These are phyloP conservation scores for Danaus chrysippus DNA, from an alignment of 2,888 invertebrate species.

Conservation along the genomic window DNA sequence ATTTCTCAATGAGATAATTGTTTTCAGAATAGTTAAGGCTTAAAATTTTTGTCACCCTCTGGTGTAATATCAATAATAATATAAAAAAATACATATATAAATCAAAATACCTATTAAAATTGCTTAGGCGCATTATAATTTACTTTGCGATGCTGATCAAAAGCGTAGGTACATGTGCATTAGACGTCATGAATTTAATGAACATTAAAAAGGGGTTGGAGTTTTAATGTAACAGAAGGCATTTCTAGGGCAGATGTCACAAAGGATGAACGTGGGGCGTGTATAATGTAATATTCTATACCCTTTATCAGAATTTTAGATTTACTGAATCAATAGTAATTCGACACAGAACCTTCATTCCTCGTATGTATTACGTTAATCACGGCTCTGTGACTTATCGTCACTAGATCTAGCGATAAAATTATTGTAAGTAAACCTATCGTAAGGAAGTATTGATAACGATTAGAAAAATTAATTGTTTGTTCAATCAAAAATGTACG, in stretches of 20 bases:
- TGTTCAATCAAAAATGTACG: too few relatives aligned
- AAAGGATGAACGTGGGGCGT: conserved; percentile 40
- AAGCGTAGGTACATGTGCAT: conserved; percentile 12
- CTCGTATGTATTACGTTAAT: conserved; percentile 48
- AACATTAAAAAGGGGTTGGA: conserved; percentile 49
- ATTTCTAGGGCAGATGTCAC: conserved; percentile 54
- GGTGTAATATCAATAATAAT: neutral
- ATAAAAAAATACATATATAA: neutral
- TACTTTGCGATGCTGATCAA: neutral
- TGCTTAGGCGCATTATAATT: neutral
- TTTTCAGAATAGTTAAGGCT: too few relatives aligned
- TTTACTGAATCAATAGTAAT: conserved; percentile 24
- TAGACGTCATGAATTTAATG: conserved; percentile 17
- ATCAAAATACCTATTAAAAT: neutral
- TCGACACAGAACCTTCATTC: conserved; percentile 37
- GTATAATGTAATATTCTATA: conserved; percentile 32
- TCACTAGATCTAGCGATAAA: conserved; percentile 49
- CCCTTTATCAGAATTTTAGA: conserved; percentile 28
- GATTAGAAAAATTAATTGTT: too few relatives aligned
- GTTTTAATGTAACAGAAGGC: conserved; percentile 52
- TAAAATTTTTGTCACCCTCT: too few relatives aligned
- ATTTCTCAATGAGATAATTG: too few relatives aligned
- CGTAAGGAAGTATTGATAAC: conserved; percentile 29
- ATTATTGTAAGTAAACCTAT: conserved; percentile 57
- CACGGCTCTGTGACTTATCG: conserved; percentile 58